phyloP scores from a whole-genome alignment of 2,888 invertebrate genomes.

The Amphimallon solstitiale region DNA sequence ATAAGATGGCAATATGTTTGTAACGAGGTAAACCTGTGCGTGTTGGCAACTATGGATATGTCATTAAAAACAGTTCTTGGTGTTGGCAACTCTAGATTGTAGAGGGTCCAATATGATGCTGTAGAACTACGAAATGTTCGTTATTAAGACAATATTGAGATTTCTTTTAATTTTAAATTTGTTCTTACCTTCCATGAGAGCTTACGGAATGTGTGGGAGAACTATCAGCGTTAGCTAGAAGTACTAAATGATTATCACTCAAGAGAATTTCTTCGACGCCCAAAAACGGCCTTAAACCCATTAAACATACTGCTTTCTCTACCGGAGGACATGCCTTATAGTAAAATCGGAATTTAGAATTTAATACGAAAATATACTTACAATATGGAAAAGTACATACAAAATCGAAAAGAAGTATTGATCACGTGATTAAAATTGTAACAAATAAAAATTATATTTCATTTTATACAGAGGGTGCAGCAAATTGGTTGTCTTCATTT shows the following conservation, averaged over 20 bases:
- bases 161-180: background rate
- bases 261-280: conserved; percentile 68
- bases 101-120: conserved; percentile 73
- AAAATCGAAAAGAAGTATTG: no score
- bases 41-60: conserved; percentile 74
- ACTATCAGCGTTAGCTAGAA: conserved; percentile 69
- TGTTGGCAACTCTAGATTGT: conserved; percentile 74
- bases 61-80: conserved; percentile 75
- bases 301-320: conserved; percentile 72
- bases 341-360: no score
- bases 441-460: no score
- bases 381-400: no score
- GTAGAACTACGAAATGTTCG: conserved; percentile 56
- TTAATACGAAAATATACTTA: no score
- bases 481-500: no score
- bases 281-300: conserved; percentile 75
- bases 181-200: conserved; percentile 57
- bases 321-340: conserved; percentile 67
- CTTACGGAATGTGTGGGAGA: conserved; percentile 64
- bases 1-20: conserved; percentile 77
- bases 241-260: conserved; percentile 65
- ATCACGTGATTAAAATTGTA: no score
- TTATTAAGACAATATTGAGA: background rate
- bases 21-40: conserved; percentile 71
- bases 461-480: no score